These are phyloP conservation scores for Phenganax stokvisi DNA, from an alignment of 92 coral and sea anemone genomes.

Conservation along the genomic window DNA sequence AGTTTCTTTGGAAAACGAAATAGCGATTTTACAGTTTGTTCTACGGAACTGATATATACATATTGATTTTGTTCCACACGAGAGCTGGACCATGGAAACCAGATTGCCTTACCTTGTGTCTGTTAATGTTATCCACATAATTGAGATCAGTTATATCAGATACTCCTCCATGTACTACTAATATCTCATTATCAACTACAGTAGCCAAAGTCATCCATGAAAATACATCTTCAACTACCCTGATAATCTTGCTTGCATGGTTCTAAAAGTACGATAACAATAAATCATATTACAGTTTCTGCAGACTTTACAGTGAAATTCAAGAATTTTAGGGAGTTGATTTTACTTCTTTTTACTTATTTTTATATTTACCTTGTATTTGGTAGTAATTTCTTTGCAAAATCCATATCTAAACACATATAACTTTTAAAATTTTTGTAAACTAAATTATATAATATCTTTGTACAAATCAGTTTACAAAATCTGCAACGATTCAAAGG, in stretches of 20 bases:
- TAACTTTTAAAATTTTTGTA: no score
- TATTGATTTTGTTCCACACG: no score
- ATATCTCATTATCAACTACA: constrained; percentile 75
- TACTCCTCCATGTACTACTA: constrained; percentile 87
- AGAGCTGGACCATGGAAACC: background rate
- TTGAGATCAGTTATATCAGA: constrained; percentile 81
- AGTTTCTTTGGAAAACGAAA: no score
- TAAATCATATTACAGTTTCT: background rate
- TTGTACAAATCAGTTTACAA: no score
- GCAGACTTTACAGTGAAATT: background rate
- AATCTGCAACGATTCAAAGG: no score
- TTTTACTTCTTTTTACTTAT: background rate
- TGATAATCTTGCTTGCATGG: constrained; percentile 68
- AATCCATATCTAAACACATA: constrained; percentile 68
- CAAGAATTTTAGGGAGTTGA: background rate
- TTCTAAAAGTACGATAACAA: constrained; percentile 27
- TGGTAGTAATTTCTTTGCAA: constrained; percentile 75
- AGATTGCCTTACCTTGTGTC: constrained; percentile 67
- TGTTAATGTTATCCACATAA: constrained; percentile 65
- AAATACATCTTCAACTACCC: constrained; percentile 80
- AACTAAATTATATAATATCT: no score
- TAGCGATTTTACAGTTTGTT: no score
- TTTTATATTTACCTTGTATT: constrained; percentile 54
- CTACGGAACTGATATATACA: no score
- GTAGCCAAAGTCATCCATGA: constrained; percentile 98